These are phyloP conservation scores for Hydroisotoma schaefferi DNA, from an alignment of 2,888 invertebrate species.

Conservation along the genomic window DNA sequence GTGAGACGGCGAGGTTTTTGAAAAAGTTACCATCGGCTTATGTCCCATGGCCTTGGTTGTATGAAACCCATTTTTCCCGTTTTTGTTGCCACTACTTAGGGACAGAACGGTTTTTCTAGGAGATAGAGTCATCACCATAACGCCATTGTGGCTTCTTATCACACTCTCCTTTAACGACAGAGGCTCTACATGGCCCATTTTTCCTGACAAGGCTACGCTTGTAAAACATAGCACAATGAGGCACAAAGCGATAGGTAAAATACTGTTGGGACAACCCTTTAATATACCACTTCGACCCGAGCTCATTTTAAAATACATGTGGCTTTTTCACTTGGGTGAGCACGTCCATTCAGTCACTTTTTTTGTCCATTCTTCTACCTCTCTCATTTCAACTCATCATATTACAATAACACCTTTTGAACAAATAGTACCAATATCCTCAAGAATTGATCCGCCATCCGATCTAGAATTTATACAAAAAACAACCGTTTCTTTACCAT, in stretches of 20 bases:
- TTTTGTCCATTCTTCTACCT: not conserved
- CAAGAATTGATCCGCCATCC: too few relatives aligned
- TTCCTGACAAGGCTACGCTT: conserved; percentile 16
- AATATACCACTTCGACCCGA: too few relatives aligned
- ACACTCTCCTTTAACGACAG: conserved; percentile 30
- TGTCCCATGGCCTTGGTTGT: conserved; percentile 1
- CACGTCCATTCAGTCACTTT: not conserved
- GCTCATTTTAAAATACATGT: not conserved
- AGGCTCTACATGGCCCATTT: conserved; percentile 29
- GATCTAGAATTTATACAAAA: too few relatives aligned
- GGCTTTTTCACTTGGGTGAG: not conserved
- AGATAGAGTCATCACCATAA: conserved; percentile 21
- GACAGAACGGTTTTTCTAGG: conserved; percentile 12
- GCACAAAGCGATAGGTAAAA: too few relatives aligned
- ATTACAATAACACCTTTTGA: too few relatives aligned
- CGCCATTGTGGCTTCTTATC: conserved; percentile 17
- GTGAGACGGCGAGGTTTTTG: conserved; percentile 4
- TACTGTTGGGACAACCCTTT: too few relatives aligned
- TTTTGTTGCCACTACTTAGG: conserved; percentile 1
- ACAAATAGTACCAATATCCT: too few relatives aligned
- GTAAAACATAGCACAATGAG: conserved; percentile 14
- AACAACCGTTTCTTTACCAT: too few relatives aligned
- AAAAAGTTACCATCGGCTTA: conserved; percentile 14
- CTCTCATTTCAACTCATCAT: not conserved
- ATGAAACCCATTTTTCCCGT: conserved; percentile 6